phyloP scores from a whole-genome alignment of 2,113 vertebrate genomes.

The Hylia prasina region DNA sequence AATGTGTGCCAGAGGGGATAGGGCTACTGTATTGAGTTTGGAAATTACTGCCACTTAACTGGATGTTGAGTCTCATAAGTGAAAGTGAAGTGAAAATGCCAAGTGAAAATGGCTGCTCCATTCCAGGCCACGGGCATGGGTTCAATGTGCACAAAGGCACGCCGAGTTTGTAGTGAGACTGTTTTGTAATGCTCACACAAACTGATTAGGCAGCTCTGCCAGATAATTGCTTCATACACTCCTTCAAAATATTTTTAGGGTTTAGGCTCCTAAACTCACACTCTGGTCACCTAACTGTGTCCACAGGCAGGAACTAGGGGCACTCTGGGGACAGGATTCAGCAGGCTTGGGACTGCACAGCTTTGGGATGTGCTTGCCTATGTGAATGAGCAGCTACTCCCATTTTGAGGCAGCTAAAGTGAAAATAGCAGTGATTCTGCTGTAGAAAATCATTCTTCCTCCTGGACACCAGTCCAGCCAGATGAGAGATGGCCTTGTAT shows the following conservation, averaged over 20 bases:
- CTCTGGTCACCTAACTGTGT: accelerated
- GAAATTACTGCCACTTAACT: background rate
- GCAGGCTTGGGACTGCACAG: background rate
- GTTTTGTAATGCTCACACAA: background rate
- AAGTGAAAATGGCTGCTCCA: background rate
- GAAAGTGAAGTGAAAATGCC: background rate
- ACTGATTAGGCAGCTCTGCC: background rate
- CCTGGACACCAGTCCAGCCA: background rate
- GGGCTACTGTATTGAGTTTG: background rate
- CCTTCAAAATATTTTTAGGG: background rate
- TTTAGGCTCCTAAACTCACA: background rate
- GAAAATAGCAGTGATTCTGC: background rate
- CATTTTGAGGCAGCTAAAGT: background rate
- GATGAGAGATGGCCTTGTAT: background rate
- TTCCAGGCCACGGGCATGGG: background rate
- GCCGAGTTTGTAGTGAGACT: background rate
- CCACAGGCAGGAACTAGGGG: background rate
- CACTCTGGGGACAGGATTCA: background rate
- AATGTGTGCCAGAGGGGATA: background rate
- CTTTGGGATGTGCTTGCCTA: background rate
- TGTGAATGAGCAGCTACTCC: background rate
- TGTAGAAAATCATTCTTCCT: background rate
- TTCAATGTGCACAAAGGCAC: background rate
- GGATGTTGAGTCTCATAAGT: background rate
- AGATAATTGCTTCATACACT: background rate